These are phyloP conservation scores for Chrysina gloriosa DNA, from an alignment of 2,888 invertebrate genomes.

Conservation along the genomic window DNA sequence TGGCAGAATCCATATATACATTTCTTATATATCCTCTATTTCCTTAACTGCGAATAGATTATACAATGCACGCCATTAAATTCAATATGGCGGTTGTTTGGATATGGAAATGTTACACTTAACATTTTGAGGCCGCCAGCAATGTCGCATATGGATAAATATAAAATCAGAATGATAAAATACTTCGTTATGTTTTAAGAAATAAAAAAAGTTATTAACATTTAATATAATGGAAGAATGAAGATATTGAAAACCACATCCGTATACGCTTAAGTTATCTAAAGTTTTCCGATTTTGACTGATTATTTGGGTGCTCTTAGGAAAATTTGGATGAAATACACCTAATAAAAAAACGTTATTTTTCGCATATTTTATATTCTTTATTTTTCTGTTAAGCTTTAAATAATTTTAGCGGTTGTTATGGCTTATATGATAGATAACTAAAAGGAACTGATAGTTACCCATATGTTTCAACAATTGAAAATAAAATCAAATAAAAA, in stretches of 20 bases:
- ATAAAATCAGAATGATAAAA: neutral
- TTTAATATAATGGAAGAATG: neutral
- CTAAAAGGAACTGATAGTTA: conserved; percentile 19
- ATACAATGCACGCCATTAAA: no score
- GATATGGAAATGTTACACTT: no score
- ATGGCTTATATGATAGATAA: conserved; percentile 11
- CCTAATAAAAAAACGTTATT: neutral
- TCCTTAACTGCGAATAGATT: no score
- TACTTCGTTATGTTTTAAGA: no score
- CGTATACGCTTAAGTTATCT: conserved; percentile 13
- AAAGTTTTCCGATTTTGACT: conserved; percentile 13
- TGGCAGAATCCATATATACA: no score
- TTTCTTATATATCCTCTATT: no score
- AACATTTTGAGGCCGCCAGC: no score
- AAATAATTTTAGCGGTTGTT: conserved; percentile 33
- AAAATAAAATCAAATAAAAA: neutral
- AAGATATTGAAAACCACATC: neutral
- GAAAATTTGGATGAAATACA: conserved; percentile 16
- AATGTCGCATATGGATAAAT: no score
- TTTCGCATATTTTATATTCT: conserved; percentile 17
- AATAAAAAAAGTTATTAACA: no score
- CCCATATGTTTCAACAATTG: conserved; percentile 6
- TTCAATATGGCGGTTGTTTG: no score
- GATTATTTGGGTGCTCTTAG: conserved; percentile 11
- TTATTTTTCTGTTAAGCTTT: conserved; percentile 30